Evolutionary conservation across 2,888 invertebrate species (phyloP).

Genomic region (Carterocephalus palaemon): DNA sequence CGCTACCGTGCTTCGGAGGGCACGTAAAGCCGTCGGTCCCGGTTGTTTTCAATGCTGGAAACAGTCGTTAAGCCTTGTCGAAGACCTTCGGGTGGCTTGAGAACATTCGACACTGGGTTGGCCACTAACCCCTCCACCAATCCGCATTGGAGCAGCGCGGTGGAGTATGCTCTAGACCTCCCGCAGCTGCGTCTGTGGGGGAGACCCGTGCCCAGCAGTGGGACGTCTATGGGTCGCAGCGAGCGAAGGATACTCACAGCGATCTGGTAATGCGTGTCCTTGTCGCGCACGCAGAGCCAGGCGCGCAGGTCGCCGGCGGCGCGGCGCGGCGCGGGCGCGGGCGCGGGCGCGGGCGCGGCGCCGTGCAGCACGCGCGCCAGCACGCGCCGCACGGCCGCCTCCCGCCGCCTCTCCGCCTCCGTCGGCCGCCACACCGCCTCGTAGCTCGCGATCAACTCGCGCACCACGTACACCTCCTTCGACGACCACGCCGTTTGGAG

Average conservation of each 20-base stretch:
- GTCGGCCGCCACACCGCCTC: slow-evolving; percentile 89
- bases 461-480: slow-evolving; percentile 85
- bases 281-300: slow-evolving; percentile 86
- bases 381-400: slow-evolving; percentile 86
- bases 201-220: too few species aligned
- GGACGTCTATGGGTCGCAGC: too few species aligned
- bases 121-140: too few species aligned
- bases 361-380: slow-evolving; percentile 84
- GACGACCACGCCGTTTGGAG: slow-evolving; percentile 80
- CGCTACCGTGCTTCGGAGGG: too few species aligned
- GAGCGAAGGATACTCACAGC: slow-evolving; percentile 70
- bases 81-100: too few species aligned
- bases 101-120: too few species aligned
- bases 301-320: slow-evolving; percentile 89
- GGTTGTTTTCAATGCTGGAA: too few species aligned
- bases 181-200: too few species aligned
- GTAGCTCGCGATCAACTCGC: slow-evolving; percentile 86
- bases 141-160: too few species aligned
- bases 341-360: slow-evolving; percentile 75
- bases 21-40: too few species aligned
- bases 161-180: too few species aligned
- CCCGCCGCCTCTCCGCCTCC: slow-evolving; percentile 85
- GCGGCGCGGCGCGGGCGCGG: slow-evolving; percentile 77
- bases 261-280: slow-evolving; percentile 75
- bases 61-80: too few species aligned